Percentiles rank a stretch among this genome's conserved stretches.
These are phyloP conservation scores for Ancistrus triradiatus DNA, from an alignment of 2,113 vertebrate species.

Conservation along the genomic window DNA sequence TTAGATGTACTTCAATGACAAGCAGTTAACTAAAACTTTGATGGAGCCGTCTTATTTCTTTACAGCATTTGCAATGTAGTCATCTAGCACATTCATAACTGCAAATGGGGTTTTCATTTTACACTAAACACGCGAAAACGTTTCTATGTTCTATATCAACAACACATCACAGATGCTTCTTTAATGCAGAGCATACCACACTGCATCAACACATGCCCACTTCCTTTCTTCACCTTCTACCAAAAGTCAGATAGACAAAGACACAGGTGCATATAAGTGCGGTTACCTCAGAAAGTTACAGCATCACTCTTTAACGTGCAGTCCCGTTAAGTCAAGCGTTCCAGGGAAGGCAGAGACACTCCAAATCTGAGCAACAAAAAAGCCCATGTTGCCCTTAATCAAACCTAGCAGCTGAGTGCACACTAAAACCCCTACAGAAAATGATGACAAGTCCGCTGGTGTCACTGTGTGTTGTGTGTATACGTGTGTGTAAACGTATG, in stretches of 20 bases:
- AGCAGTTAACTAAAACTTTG: no score
- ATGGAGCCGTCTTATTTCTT: no score
- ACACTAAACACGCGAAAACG: no score
- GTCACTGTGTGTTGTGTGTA: constrained; percentile 18
- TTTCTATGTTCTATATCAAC: neutral
- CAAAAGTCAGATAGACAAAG: constrained; percentile 8
- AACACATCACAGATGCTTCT: neutral
- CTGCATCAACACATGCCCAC: neutral
- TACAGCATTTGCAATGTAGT: no score
- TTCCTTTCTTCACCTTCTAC: constrained; percentile 20
- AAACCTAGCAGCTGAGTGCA: constrained; percentile 21
- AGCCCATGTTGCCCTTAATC: constrained; percentile 20
- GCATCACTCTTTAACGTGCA: constrained; percentile 48
- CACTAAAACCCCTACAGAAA: constrained; percentile 19
- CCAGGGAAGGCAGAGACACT: constrained; percentile 19
- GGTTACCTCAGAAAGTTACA: constrained; percentile 64
- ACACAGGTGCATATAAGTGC: neutral
- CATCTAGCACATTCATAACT: no score
- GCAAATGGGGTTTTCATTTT: no score
- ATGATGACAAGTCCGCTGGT: constrained; percentile 48
- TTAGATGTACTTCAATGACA: no score
- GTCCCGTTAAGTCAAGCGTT: constrained; percentile 8
- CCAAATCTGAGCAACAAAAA: constrained; percentile 25
- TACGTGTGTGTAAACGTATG: constrained; percentile 22
- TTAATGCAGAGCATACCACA: neutral